These are phyloP conservation scores for Osmoderma eremita DNA, from an alignment of 2,888 invertebrate genomes.

Conservation along the genomic window DNA sequence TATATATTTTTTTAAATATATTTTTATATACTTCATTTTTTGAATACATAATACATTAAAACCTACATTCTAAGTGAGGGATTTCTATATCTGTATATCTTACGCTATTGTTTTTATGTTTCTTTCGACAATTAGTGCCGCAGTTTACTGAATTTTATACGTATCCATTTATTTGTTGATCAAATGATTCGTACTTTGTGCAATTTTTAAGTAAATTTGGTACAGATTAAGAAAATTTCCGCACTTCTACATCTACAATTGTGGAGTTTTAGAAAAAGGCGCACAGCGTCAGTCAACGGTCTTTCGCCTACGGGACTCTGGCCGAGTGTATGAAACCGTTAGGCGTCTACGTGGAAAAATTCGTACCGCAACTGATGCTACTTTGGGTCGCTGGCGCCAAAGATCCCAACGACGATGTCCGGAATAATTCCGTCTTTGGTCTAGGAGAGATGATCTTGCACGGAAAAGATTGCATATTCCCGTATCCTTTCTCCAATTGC, in stretches of 20 bases:
- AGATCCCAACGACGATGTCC: constrained; percentile 75
- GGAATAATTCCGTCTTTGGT: constrained; percentile 81
- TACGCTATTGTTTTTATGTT: too few relatives aligned
- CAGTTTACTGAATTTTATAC: too few relatives aligned
- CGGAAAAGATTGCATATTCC: constrained; percentile 71
- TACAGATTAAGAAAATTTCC: constrained; percentile 7
- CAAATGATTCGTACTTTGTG: too few relatives aligned
- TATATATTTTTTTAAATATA: too few relatives aligned
- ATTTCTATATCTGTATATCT: too few relatives aligned
- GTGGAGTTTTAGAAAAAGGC: constrained; percentile 69
- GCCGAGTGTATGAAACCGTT: constrained; percentile 77
- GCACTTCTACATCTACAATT: constrained; percentile 3
- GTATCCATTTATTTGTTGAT: too few relatives aligned
- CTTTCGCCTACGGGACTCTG: constrained; percentile 78
- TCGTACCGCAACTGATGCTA: constrained; percentile 71
- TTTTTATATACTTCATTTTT: too few relatives aligned
- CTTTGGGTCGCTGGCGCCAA: constrained; percentile 70
- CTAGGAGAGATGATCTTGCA: constrained; percentile 78
- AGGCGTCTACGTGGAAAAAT: constrained; percentile 67
- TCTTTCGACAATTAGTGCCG: too few relatives aligned
- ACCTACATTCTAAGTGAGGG: too few relatives aligned
- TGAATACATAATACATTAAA: too few relatives aligned
- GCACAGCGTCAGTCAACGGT: constrained; percentile 72
- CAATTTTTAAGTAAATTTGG: too few relatives aligned
- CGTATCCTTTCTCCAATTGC: constrained; percentile 64